phyloP scores from a whole-genome alignment of 2,113 vertebrate genomes.

The Lipotes vexillifer region DNA sequence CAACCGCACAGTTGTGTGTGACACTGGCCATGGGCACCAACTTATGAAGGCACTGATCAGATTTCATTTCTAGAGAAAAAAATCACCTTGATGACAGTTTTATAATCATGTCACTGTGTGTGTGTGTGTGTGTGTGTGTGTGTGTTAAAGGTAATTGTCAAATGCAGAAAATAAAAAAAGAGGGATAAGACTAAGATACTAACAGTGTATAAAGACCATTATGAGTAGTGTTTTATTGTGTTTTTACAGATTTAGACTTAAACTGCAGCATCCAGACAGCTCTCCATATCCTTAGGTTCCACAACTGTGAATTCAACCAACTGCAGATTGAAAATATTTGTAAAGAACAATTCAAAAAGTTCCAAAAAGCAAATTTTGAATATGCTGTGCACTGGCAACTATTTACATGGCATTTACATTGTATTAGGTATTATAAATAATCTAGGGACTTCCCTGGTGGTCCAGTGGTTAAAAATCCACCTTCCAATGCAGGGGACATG shows the following conservation, averaged over 20 bases:
- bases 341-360: neutral
- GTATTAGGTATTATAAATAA: neutral
- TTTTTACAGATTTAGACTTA: neutral
- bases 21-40: neutral
- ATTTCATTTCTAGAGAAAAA: neutral
- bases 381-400: too few species aligned
- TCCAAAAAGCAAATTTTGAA: neutral
- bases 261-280: neutral
- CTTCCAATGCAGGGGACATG: too few species aligned
- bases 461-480: too few species aligned
- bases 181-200: neutral
- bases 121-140: neutral
- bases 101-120: neutral
- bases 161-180: neutral
- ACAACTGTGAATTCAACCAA: neutral
- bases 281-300: neutral
- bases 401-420: neutral
- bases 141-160: neutral
- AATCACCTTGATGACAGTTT: neutral
- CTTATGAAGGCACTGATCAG: neutral
- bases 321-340: neutral
- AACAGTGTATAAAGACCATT: neutral
- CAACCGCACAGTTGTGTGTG: neutral
- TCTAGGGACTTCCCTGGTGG: too few species aligned
- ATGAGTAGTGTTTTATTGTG: neutral